Evolutionary conservation across 64 coral and sea anemone genomes (phyloP), one percentile per base, ranked within the genome.

Genomic region (Catalaphyllia jardinei): DNA sequence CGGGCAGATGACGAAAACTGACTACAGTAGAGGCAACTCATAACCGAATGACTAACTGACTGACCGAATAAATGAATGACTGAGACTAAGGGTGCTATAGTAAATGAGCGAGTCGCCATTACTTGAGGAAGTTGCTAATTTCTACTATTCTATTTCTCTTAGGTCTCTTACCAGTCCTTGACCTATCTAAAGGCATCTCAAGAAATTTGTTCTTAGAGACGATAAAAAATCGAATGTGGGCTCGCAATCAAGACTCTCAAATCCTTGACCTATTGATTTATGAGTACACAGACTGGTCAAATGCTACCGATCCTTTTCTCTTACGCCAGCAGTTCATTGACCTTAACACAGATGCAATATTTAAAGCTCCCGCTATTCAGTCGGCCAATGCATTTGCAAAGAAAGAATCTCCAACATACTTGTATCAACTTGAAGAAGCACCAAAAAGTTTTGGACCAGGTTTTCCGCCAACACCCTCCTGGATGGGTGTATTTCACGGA

Each of bases 281-380:
- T 60, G 55, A 92, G 52, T 96, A 96, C 39, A 86, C 90, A 14
- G 90, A 96, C 27, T 96, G 94, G 94, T 62, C 63, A 12, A 96
- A 96, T 31, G 60, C 54, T 17, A 69, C 78, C 49, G 83, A 92
- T 75, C 86, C 87, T 55, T 79, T 79, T 50, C 57, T 89, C 18
- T 85, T 91, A 22, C 62, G 94, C 30, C 79, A 91, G 65, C 79
- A 89, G 7, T 96, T 88, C 57, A 65, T 96, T 0, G 88, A 96
- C 72, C 16, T 96, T 17, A 29, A 76, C 8, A 87, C 90, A 4
- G 94, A 96, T 54, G 71, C 90, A 2, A 73, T 50, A n/a, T 96
- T 91, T 38, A 96, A 75, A 71, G 90, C 94, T 8, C 94, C 94
- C 18, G 86, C 90, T 10, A 71, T 96, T 30, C 74, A 31, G 13